Base-by-base conservation (phyloP, 2,888 invertebrate species). In the Drosophila borborema region DNA sequence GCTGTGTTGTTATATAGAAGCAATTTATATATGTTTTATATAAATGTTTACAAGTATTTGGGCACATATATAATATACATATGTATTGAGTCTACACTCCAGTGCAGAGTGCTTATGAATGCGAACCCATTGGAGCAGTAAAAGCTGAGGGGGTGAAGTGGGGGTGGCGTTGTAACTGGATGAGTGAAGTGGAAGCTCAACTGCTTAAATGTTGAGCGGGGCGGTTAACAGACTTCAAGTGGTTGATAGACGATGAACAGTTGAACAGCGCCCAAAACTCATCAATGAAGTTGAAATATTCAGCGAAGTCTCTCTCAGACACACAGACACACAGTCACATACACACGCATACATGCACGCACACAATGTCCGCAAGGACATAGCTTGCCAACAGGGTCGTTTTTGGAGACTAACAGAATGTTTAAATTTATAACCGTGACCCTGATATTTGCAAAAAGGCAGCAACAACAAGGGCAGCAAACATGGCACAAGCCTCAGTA, bases 351-450 rank as follows among this genome's bases (percentile, higher is more conserved):
- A 36, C 34, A 48, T 23, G 28, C 41, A 62, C 20, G 43, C 36
- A 66, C 43, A 28, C 53, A 43, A 51, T 48, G 46, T 58, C 9
- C 48, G 38, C 63, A 80, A 70, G 80, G 76, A 71, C 80, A 80
- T 64, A 62, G 64, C 54, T 61, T 64, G 55, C 61, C 71, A 75
- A 34, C 80, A 76, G 77, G 77, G 77, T 76, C 72, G 80, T 46
- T 71, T 77, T 88, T 91, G 92, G 91, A 91, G 92, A 91, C 91
- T 88, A 73, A 67, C 77, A 71, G 69, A 89, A 88, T 89, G 87
- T 86, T 91, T 89, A 91, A 91, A 88, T 88, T 91, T 91, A 90
- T 91, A 91, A 90, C 91, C 91, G 89, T 91, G 91, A 91, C 91
- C 92, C 91, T 91, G 92, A 91, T 91, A 91, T 87, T 91, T 90